These are phyloP conservation scores for Pelochelys cantorii DNA, from an alignment of 2,797 vertebrate species.

Conservation along the genomic window DNA sequence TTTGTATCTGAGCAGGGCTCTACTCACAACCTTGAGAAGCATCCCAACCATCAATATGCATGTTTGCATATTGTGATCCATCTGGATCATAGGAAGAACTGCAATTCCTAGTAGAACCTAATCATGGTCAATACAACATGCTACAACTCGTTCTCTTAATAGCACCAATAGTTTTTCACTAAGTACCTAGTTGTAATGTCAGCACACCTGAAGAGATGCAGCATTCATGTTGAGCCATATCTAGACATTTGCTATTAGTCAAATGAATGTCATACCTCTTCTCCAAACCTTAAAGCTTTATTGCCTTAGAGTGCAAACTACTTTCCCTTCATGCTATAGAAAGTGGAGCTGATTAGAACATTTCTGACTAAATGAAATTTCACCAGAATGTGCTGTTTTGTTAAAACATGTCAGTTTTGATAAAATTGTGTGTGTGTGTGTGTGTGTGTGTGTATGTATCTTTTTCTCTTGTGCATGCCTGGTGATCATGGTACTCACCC, in stretches of 20 bases:
- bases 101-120: neutral
- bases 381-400: neutral
- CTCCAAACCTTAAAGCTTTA: neutral
- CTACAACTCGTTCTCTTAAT: neutral
- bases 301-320: neutral
- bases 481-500: neutral
- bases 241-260: neutral
- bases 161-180: neutral
- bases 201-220: neutral
- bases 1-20: too few relatives aligned
- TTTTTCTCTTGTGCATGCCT: neutral
- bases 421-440: neutral
- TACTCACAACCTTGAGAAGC: too few relatives aligned
- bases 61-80: neutral
- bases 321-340: neutral
- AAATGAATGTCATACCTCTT: neutral
- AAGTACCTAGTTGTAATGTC: neutral
- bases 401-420: neutral
- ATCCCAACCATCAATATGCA: neutral
- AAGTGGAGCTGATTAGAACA: neutral
- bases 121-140: neutral
- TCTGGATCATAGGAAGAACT: neutral
- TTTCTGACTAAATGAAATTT: neutral
- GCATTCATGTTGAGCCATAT: neutral
- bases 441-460: neutral